phyloP scores from a whole-genome alignment of 2,888 invertebrate genomes.

The Apamea epomidion region DNA sequence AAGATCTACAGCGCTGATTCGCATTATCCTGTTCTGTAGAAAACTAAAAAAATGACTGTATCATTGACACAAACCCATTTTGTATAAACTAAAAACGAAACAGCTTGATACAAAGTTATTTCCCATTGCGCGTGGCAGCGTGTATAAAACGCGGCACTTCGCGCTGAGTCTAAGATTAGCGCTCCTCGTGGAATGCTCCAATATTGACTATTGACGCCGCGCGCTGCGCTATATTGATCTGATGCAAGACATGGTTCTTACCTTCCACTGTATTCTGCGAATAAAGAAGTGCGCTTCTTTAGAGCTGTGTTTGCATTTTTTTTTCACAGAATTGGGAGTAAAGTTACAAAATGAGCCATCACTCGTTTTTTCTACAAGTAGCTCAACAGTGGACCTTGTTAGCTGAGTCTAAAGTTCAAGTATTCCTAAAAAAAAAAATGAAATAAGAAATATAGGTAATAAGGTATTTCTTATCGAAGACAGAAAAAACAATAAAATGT shows the following conservation, averaged over 20 bases:
- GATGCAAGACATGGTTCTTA: slow-evolving; percentile 20
- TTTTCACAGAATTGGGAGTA: background rate
- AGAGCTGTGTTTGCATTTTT: slow-evolving; percentile 5
- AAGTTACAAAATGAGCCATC: background rate
- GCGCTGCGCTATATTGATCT: slow-evolving; percentile 53
- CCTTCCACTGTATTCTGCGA: slow-evolving; percentile 12
- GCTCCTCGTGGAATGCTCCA: slow-evolving; percentile 47
- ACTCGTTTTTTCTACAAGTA: background rate
- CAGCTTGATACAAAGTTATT: slow-evolving; percentile 9
- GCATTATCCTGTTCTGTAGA: background rate
- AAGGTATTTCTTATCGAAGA: background rate
- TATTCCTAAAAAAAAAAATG: background rate
- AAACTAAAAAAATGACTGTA: background rate
- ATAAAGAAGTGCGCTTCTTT: background rate
- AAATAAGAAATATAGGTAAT: too few relatives aligned
- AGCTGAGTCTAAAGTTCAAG: background rate
- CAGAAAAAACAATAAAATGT: background rate
- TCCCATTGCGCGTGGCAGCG: slow-evolving; percentile 3
- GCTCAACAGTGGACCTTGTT: background rate
- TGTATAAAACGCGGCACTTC: slow-evolving; percentile 35
- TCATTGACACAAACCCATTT: background rate
- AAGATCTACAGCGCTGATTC: background rate
- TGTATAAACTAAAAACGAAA: background rate
- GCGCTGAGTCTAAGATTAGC: slow-evolving; percentile 56
- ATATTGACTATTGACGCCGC: slow-evolving; percentile 62